These are phyloP conservation scores for Ibycter americanus DNA, from an alignment of 2,797 vertebrate species.

Conservation along the genomic window DNA sequence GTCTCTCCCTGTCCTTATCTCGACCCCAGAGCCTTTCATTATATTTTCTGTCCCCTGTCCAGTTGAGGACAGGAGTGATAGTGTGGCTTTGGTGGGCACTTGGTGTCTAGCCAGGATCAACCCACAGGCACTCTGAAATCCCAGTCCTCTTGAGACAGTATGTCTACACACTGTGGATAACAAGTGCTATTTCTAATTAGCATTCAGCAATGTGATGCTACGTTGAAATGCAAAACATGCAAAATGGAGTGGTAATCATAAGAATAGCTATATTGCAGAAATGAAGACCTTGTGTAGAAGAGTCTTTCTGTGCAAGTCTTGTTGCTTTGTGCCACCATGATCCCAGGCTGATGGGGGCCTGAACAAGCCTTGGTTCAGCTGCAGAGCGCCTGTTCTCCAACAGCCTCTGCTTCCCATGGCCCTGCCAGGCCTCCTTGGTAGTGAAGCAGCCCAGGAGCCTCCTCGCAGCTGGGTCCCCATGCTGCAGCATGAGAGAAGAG, in stretches of 20 bases:
- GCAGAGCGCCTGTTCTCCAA: not conserved
- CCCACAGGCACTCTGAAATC: not conserved
- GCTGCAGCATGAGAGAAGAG: accelerated
- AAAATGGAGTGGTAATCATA: accelerated
- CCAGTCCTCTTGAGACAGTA: not conserved
- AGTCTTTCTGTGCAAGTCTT: not conserved
- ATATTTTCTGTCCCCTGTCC: not conserved
- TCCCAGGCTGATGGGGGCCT: not conserved
- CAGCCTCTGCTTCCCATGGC: not conserved
- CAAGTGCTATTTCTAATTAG: not conserved
- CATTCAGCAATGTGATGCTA: not conserved
- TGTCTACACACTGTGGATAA: not conserved
- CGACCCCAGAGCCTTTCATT: not conserved
- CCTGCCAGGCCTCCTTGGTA: not conserved
- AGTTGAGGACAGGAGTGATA: not conserved
- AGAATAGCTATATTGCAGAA: not conserved
- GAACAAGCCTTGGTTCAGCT: not conserved
- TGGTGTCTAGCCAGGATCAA: not conserved
- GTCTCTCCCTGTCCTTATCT: no score
- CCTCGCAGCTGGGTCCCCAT: accelerated
- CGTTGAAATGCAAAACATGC: not conserved
- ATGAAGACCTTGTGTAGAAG: not conserved
- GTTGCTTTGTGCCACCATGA: accelerated
- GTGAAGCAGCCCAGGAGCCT: accelerated
- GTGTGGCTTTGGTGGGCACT: not conserved